Evolutionary conservation across 92 coral and sea anemone genomes (phyloP).

Genomic region (Parazoanthus atlanticus): DNA sequence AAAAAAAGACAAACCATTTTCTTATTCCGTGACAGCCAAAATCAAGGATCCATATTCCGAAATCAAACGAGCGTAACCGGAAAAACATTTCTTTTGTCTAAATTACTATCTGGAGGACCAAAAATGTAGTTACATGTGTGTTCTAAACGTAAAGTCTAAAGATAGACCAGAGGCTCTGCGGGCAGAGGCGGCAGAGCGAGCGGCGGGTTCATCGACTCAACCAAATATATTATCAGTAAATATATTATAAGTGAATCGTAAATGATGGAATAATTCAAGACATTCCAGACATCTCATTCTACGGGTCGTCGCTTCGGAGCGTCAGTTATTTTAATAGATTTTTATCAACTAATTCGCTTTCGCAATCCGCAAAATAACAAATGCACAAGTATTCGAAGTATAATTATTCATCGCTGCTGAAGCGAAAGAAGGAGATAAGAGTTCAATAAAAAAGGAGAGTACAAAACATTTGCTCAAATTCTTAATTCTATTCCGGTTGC

Average conservation of each 20-base stretch:
- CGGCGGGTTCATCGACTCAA: not conserved
- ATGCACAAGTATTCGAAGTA: not conserved
- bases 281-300: not conserved
- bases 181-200: too few relatives aligned
- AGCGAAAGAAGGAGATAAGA: not conserved
- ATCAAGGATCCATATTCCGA: too few relatives aligned
- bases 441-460: not conserved
- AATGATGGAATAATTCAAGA: not conserved
- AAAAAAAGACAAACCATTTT: too few relatives aligned
- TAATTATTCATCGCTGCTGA: not conserved
- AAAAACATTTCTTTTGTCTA: too few relatives aligned
- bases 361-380: not conserved
- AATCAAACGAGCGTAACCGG: not conserved
- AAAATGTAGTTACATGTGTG: too few relatives aligned
- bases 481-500: not conserved
- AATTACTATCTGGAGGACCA: not conserved
- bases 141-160: too few relatives aligned
- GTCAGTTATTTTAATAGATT: not conserved
- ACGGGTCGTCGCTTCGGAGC: not conserved
- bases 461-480: not conserved
- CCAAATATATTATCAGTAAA: not conserved
- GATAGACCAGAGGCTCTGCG: too few relatives aligned
- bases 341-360: not conserved
- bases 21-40: not conserved
- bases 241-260: not conserved